Evolutionary conservation across 1,140 invertebrate genomes (phyloP).

Genomic region (Augochlora pura): DNA sequence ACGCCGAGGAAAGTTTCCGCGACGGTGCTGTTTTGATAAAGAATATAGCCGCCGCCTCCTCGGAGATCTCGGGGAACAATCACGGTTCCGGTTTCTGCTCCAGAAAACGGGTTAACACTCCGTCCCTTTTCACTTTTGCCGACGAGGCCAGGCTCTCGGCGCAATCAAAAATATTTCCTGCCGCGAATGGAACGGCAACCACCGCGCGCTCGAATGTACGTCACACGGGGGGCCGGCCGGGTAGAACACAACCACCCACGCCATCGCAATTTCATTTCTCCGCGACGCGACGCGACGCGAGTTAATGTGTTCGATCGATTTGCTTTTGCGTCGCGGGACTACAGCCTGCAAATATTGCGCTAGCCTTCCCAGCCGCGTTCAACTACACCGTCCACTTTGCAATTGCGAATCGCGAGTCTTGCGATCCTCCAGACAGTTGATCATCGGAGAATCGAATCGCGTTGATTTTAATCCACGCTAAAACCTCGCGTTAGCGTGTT

Average conservation of each 20-base stretch:
- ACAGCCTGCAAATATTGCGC: too few relatives aligned
- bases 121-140: neutral
- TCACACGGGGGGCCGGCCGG: slow-evolving; percentile 21
- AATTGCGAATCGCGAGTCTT: neutral
- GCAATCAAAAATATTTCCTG: slow-evolving; percentile 17
- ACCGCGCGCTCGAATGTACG: slow-evolving; percentile 2
- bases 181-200: neutral
- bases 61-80: neutral
- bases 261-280: slow-evolving; percentile 39
- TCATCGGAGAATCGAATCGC: too few relatives aligned
- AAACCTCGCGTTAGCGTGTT: too few relatives aligned
- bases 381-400: neutral
- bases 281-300: neutral
- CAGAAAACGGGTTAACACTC: neutral
- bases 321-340: slow-evolving; percentile 15
- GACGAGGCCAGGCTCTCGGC: neutral
- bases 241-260: neutral
- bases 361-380: neutral
- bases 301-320: slow-evolving; percentile 41
- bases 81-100: neutral
- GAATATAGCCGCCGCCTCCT: neutral
- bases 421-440: too few relatives aligned
- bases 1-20: neutral
- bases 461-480: too few relatives aligned
- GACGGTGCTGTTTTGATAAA: neutral